Conservation (phyloP, 2,113 vertebrate species). For the Hippocampus zosterae region DNA sequence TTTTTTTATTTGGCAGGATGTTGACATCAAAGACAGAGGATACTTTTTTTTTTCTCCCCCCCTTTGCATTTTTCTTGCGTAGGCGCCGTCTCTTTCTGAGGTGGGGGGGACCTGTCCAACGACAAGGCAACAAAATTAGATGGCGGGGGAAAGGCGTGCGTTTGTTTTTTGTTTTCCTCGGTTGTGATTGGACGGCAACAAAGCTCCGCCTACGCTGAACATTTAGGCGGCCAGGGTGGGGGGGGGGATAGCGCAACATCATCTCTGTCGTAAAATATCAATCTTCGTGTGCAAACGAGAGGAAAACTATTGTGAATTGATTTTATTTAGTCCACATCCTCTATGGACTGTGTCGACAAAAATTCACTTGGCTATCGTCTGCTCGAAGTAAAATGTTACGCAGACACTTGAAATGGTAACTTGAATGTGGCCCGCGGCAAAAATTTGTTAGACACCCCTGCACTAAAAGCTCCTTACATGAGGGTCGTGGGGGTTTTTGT, state of each 20-base stretch:
- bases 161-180: slow-evolving; percentile 17
- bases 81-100: slow-evolving; percentile 59
- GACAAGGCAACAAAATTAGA: slow-evolving; percentile 46
- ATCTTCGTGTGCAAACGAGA: slow-evolving; percentile 7
- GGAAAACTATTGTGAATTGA: not conserved
- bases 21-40: slow-evolving; percentile 74
- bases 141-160: slow-evolving; percentile 5
- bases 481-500: slow-evolving; percentile 42
- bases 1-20: slow-evolving; percentile 80
- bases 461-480: slow-evolving; percentile 54
- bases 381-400: too few species aligned
- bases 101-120: slow-evolving; percentile 52
- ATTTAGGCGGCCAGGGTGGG: not conserved
- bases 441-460: too few species aligned
- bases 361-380: too few species aligned
- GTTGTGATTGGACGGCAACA: slow-evolving; percentile 43
- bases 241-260: not conserved
- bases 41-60: slow-evolving; percentile 50
- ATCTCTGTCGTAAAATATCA: slow-evolving; percentile 7
- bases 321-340: not conserved
- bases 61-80: slow-evolving; percentile 62
- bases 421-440: too few species aligned
- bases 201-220: slow-evolving; percentile 28
- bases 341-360: not conserved
- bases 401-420: too few species aligned